Evolutionary conservation across 2,797 vertebrate genomes (phyloP), one percentile per base, ranked within the genome.

Genomic region (Corythornis leucogaster): DNA sequence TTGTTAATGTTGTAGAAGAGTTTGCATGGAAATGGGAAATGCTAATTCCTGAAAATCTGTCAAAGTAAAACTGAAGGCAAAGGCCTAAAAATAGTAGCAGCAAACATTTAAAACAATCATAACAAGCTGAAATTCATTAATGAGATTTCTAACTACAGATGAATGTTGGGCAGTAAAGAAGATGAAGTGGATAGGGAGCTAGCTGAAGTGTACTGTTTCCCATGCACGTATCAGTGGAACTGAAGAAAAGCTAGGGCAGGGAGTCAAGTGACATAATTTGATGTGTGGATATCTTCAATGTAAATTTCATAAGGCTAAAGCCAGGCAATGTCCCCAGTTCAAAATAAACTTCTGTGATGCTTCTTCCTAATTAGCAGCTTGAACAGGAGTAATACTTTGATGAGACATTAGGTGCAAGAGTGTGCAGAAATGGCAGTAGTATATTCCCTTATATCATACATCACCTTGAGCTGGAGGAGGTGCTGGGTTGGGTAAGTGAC

Each of bases 201-300:
- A 61, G 45, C 12, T 6, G 21, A 73, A 19, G 12, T 53, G 7
- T 2, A 48, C 9, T 16, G 2, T 61, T 78, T 50, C 43, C 20
- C 14, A 30, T 0, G 0, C 6, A 54, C 6, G 5, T 18, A 38
- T 35, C 2, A 11, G 30, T 21, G 10, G 50, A 63, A 26, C 9
- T 46, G 17, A 61, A 19, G 42, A 73, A 76, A 75, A 54, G 21
- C 8, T 12, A 33, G 12, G 66, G 8, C 12, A 74, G 26, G 8
- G 18, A 33, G 5, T 19, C 11, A 71, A 58, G 8, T 42, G 26
- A 61, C 14, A 69, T 80, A 7, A 18, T 59, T 48, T 2, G 1
- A 3, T 53, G 11, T n/a, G 10, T 43, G 31, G 5, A 12, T 42
- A 59, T 28, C 6, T 31, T 46, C 1, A 4, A 10, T n/a, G 30